Base-by-base conservation (phyloP, 2,888 invertebrate species). In the Hedychridium roseum region DNA sequence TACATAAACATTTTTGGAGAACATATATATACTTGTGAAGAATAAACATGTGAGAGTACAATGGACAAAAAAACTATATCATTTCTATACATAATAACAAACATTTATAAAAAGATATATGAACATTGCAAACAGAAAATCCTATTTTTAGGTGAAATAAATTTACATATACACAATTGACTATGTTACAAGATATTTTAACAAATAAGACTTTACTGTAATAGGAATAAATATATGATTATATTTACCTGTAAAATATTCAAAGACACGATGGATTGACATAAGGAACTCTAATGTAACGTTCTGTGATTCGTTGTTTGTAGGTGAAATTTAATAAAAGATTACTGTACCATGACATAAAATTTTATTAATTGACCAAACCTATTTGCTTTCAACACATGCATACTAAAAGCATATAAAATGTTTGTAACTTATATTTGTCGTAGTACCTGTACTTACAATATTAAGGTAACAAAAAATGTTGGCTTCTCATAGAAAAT, bases 261-360 rank as follows among this genome's bases (percentile, higher is more conserved):
- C 69, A 71, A 73, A 70, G 53, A 72, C 73, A 73, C 66, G 71
- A 74, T 76, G 73, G 70, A 74, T 76, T 75, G 74, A 75, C 71
- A 71, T 76, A 76, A 76, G 73, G 70, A 77, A 78, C 75, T 78
- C 73, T 77, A 77, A 78, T 78, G 76, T 78, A 78, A 78, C 77
- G 77, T 78, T 78, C 78, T 78, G 78, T 78, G 78, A 78, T 78
- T 78, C 78, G 78, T 78, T 78, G 78, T 78, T 78, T 78, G 78
- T 78, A 78, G 78, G 78, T 78, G 78, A 78, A 78, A 78, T 78
- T 78, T 74, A 78, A 77, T 78, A 77, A 78, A 78, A 73, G 72
- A 76, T 76, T 73, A 73, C 73, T 76, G 76, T 74, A 76, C 71
- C 67, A 75, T 74, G 74, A 41, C 16, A 9, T 32, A 16, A 2